phyloP scores from a whole-genome alignment of 1,140 invertebrate genomes.

The Dendroctonus ponderosae region DNA sequence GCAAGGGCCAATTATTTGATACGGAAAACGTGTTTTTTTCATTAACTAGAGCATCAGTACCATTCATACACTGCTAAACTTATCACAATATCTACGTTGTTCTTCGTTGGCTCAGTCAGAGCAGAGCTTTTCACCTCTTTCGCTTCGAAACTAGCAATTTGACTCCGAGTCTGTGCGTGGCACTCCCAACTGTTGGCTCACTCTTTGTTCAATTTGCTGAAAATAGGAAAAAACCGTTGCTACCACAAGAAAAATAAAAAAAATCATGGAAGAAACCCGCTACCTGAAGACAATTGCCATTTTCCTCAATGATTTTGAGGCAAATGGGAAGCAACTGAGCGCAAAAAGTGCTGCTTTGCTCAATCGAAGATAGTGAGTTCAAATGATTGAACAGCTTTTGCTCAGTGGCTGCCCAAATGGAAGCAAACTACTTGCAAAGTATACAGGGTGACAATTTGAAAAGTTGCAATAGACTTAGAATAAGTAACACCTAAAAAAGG shows the following conservation, averaged over 20 bases:
- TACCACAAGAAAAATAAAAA: neutral
- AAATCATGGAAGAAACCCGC: neutral
- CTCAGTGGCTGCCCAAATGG: neutral
- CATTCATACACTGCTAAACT: neutral
- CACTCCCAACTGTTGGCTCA: constrained; percentile 48
- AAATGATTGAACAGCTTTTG: neutral
- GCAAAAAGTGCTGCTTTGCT: no score
- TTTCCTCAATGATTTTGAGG: no score
- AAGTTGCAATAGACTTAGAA: no score
- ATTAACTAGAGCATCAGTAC: no score
- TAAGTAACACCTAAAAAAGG: no score
- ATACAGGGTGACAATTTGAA: neutral
- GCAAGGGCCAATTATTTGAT: neutral
- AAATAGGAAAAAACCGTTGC: constrained; percentile 26
- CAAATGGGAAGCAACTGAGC: no score
- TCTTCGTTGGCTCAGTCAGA: neutral
- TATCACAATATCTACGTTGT: neutral
- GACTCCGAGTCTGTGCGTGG: constrained; percentile 46
- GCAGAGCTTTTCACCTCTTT: constrained; percentile 3
- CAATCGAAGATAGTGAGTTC: neutral
- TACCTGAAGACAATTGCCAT: neutral
- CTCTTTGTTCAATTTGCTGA: constrained; percentile 51
- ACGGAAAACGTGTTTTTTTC: neutral
- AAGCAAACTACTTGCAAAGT: neutral
- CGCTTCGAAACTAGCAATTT: constrained; percentile 31